These are phyloP conservation scores for Pseudomyrmex flavicornis DNA, from an alignment of 1,140 invertebrate species.

Conservation along the genomic window DNA sequence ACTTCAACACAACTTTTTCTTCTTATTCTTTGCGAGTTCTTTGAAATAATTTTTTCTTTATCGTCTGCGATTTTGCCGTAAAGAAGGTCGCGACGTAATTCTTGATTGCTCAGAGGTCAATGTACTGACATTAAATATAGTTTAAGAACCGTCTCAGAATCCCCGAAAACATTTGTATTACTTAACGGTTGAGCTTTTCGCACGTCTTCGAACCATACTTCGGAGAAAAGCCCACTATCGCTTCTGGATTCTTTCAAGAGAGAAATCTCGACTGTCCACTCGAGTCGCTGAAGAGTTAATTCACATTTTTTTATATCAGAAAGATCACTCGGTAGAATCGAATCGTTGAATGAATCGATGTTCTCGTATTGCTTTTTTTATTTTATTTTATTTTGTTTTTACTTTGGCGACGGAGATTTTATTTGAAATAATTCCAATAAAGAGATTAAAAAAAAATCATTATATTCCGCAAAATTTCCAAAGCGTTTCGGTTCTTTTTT, in stretches of 20 bases:
- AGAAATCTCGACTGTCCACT: slow-evolving; percentile 61
- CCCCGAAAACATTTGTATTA: slow-evolving; percentile 81
- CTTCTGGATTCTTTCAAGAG: slow-evolving; percentile 30
- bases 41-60: slow-evolving; percentile 21
- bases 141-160: slow-evolving; percentile 75
- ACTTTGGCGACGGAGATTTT: not conserved
- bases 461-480: slow-evolving; percentile 16
- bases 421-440: no score
- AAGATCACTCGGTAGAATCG: not conserved
- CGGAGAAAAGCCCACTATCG: slow-evolving; percentile 15
- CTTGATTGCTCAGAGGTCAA: slow-evolving; percentile 60
- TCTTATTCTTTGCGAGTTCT: not conserved
- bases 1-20: not conserved
- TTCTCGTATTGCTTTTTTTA: slow-evolving; percentile 17
- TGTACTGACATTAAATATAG: slow-evolving; percentile 80
- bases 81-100: slow-evolving; percentile 74
- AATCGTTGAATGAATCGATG: slow-evolving; percentile 31
- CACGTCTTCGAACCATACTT: slow-evolving; percentile 31
- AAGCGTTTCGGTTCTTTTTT: no score
- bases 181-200: slow-evolving; percentile 72
- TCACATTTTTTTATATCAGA: slow-evolving; percentile 65
- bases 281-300: slow-evolving; percentile 65
- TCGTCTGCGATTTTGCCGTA: slow-evolving; percentile 3
- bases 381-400: not conserved
- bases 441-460: not conserved